A percentile compares a stretch with the other conserved stretches of the same genome.
These are phyloP conservation scores for Sylvilagus floridanus DNA, from an alignment of 2,797 vertebrate genomes.

Conservation along the genomic window DNA sequence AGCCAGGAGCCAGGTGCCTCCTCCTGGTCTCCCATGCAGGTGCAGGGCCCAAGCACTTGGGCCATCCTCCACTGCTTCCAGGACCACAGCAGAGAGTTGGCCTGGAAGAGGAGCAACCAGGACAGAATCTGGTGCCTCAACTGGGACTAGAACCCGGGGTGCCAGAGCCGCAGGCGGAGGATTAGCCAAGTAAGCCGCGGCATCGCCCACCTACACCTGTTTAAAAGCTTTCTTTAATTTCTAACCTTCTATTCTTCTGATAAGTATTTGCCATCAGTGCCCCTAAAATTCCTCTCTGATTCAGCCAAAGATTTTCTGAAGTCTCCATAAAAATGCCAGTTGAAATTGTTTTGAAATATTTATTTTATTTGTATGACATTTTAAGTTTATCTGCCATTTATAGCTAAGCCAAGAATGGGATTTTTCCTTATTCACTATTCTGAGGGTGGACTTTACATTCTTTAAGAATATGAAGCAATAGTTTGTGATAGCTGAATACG, in stretches of 20 bases:
- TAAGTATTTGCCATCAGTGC: background rate
- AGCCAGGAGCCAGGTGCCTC: too few species aligned
- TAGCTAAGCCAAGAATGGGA: background rate
- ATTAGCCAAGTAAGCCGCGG: too few species aligned
- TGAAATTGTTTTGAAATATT: constrained; percentile 56
- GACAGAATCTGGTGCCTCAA: too few species aligned
- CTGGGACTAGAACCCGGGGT: too few species aligned
- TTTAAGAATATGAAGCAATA: constrained; percentile 28
- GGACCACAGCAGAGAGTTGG: too few species aligned
- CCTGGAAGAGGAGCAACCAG: too few species aligned
- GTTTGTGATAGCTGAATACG: background rate
- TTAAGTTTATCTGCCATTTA: constrained; percentile 36
- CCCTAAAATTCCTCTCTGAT: background rate
- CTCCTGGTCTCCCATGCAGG: too few species aligned
- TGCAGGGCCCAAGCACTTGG: too few species aligned
- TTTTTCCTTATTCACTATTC: constrained; percentile 37
- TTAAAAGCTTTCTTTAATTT: background rate
- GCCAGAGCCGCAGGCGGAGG: too few species aligned
- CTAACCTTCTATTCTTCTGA: background rate
- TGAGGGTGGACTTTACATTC: constrained; percentile 24
- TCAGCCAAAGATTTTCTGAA: constrained; percentile 48
- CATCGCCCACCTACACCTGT: too few species aligned
- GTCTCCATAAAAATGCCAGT: background rate
- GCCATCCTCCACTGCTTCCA: too few species aligned
- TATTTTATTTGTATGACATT: constrained; percentile 21